Evolutionary conservation across 2,113 vertebrate species (phyloP).

Genomic region (Gasterosteus nipponicus): DNA sequence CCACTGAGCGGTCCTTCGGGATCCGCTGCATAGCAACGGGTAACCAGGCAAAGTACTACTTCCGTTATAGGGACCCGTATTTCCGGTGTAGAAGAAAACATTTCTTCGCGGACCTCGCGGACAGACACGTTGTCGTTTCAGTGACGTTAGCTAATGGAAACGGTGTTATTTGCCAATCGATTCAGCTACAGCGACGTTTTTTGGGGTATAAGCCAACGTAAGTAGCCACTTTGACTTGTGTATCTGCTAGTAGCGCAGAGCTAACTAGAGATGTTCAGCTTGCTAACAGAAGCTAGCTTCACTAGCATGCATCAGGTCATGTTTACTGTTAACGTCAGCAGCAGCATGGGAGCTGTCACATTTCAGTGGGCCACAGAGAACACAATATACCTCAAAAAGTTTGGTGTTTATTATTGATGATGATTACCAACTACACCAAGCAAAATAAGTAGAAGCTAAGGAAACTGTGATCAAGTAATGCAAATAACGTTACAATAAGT

Average conservation of each 20-base stretch:
- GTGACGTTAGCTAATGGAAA: background rate
- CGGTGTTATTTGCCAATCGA: no score
- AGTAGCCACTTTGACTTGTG: background rate
- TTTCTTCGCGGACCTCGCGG: background rate
- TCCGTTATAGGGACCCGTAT: background rate
- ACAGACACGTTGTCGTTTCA: background rate
- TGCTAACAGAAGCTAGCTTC: conserved; percentile 47
- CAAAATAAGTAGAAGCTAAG: background rate
- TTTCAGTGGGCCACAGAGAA: no score
- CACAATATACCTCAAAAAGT: rapidly evolving
- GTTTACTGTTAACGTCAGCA: background rate
- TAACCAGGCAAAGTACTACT: background rate
- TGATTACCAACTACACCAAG: background rate
- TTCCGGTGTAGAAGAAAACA: conserved; percentile 62
- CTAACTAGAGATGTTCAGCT: background rate
- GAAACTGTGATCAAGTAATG: background rate
- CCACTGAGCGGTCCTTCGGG: no score
- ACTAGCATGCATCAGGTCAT: background rate
- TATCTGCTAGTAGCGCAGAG: background rate
- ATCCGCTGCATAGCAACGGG: conserved; percentile 2
- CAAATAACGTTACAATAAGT: background rate
- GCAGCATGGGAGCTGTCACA: background rate
- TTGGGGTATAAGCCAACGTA: background rate
- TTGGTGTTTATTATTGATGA: background rate
- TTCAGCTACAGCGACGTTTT: background rate